These are phyloP conservation scores for Strix uralensis DNA, from an alignment of 2,113 vertebrate genomes.

Conservation along the genomic window DNA sequence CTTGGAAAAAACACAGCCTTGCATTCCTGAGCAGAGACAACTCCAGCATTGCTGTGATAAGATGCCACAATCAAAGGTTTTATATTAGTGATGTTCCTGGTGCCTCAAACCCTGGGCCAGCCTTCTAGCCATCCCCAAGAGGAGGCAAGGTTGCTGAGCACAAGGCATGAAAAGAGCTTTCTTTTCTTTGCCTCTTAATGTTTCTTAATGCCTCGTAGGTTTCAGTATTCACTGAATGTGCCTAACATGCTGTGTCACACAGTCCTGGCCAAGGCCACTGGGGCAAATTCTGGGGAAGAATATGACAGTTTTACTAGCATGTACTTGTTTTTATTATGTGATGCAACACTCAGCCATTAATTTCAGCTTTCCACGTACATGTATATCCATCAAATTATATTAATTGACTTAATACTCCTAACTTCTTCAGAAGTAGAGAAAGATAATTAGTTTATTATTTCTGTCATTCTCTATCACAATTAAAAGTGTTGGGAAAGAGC, in stretches of 20 bases:
- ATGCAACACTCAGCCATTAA: neutral
- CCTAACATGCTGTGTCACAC: fast-evolving
- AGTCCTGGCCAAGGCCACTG: neutral
- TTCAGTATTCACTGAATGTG: neutral
- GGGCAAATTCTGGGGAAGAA: neutral
- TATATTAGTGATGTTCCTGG: neutral
- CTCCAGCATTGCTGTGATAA: neutral
- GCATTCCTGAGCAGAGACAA: fast-evolving
- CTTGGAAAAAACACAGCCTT: neutral
- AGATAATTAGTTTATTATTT: neutral
- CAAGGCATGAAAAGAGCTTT: neutral
- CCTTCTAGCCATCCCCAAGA: neutral
- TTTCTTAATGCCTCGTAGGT: neutral
- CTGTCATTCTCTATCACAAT: neutral
- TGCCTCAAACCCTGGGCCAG: neutral
- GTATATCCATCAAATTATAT: neutral
- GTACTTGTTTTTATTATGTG: neutral
- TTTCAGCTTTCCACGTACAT: neutral
- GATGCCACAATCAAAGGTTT: neutral
- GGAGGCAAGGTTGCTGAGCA: neutral
- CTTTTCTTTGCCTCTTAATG: neutral
- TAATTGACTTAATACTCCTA: neutral
- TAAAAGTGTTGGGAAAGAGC: neutral
- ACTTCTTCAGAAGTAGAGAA: neutral
- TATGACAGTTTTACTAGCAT: neutral